phyloP scores from a whole-genome alignment of 2,797 vertebrate species.

The Myotis vivesi region DNA sequence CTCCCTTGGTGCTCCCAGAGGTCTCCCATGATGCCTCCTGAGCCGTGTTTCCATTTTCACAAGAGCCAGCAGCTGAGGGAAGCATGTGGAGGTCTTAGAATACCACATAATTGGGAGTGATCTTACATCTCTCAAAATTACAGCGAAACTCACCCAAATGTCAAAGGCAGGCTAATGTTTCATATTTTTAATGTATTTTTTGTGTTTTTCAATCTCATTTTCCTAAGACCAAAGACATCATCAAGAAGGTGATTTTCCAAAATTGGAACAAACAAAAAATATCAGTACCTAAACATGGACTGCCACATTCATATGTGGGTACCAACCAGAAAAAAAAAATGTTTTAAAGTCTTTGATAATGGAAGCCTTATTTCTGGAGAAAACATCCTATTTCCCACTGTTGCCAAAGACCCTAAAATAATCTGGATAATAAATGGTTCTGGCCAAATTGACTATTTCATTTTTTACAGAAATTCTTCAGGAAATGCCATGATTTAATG shows the following conservation, averaged over 20 bases:
- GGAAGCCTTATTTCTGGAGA: conserved; percentile 21
- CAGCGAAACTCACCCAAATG: background rate
- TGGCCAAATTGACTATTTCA: background rate
- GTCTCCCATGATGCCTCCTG: too few species aligned
- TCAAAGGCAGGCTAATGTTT: background rate
- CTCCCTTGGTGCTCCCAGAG: too few species aligned
- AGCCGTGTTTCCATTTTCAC: background rate
- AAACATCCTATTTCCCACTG: conserved; percentile 12
- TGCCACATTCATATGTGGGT: background rate
- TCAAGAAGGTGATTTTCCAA: background rate
- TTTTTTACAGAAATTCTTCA: conserved; percentile 70
- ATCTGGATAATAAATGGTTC: background rate
- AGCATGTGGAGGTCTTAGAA: background rate
- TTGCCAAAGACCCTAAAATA: conserved; percentile 65
- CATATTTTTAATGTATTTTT: background rate
- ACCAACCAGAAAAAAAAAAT: background rate
- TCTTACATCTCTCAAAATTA: conserved; percentile 24
- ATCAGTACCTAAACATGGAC: background rate
- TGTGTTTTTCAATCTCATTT: conserved; percentile 25
- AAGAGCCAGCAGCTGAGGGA: background rate
- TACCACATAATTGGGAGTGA: background rate
- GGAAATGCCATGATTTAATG: conserved; percentile 77
- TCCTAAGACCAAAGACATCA: conserved; percentile 31
- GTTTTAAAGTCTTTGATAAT: background rate
- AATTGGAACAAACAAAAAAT: background rate